Evolutionary conservation across 2,113 vertebrate species (phyloP), one percentile per base, ranked within the genome.

Genomic region (Entelurus aequoreus): DNA sequence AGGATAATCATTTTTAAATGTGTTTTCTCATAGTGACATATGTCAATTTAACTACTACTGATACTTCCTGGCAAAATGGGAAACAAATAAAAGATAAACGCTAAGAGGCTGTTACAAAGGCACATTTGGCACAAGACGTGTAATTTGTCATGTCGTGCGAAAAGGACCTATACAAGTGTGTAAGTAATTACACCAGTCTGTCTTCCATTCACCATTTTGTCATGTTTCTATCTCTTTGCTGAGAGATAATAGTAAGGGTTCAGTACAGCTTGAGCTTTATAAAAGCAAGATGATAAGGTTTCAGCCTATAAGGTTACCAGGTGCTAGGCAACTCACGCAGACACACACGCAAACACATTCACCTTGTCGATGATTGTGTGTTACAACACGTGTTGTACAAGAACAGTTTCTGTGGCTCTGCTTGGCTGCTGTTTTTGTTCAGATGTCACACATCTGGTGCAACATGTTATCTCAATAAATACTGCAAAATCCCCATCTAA

Each of bases 261-360:
- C 65, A 62, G 65, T 37, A 68, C 69, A 66, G 69, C 48, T 42
- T 48, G 69, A 78, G 54, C 78, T 65, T 59, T 62, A 54, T 48
- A 14, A 75, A 63, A 55, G 59, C 68, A 60, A 59, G 62, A 73
- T 64, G 74, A 84, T 86, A 84, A 78, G 77, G 82, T 82, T 82
- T 79, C 69, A 5, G 53, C 72, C 70, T 81, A 74, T 88, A 78
- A 65, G 40, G 79, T 87, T 88, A 88, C 80, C 75, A 77, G 81
- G 75, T 88, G 87, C 84, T 82, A 84, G 80, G 82, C 78, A 84
- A 87, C 82, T 79, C 70, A 63, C 5, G 3, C 53, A 65, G 36
- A 35, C 48, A 14, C 64, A 53, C 49, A 54, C 11, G 14, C 46
- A 66, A 69, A 60, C 62, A 48, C 67, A 54, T 37, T 66, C 44